Evolutionary conservation across 2,888 invertebrate species (phyloP), one percentile per base, ranked within the genome.

Genomic region (Eristalinus sepulchralis): DNA sequence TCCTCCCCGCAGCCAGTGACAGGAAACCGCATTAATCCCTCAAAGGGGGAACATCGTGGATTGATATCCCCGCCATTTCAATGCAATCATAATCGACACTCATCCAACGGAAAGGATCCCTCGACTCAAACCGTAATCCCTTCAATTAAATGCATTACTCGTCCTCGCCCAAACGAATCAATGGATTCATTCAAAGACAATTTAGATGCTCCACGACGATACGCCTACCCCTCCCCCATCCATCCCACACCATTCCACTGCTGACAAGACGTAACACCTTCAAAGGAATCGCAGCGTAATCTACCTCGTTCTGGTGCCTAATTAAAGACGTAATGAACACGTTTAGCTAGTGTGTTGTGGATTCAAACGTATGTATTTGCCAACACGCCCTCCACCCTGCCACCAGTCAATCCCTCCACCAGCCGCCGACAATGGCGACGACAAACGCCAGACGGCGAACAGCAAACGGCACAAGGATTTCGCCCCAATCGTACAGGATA

Each of bases 291-390:
- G 47, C 66, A 62, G 11, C n/a, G 70, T 83, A 84, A 85, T 85
- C 73, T 57, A 17, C 36, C 72, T 70, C 68, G 63, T 66, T 68
- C 77, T 71, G 72, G 68, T 77, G 85, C 53, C 82, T 85, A 77
- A 85, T 85, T 85, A 85, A 73, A 73, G 81, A 63, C 85, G 73
- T 85, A 85, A 85, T 85, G 85, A 82, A 82, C 82, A 82, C 85
- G 77, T 81, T 85, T 82, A 81, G 76, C 72, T 81, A 13, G 68
- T 85, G 68, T 85, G 77, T 76, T 75, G 70, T 55, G 62, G 71
- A 84, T 71, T 76, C 47, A 31, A 27, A 76, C 36, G 84, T 75
- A 76, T 31, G 84, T 75, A 64, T 63, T 70, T 70, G 63, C 63
- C 59, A 60, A 60, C 24, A 63, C 34, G 33, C 47, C 8, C 47